Percentiles rank a stretch among this genome's conserved stretches.
Evolutionary conservation across 2,113 vertebrate species (phyloP).

Genomic region (Diglossa brunneiventris): DNA sequence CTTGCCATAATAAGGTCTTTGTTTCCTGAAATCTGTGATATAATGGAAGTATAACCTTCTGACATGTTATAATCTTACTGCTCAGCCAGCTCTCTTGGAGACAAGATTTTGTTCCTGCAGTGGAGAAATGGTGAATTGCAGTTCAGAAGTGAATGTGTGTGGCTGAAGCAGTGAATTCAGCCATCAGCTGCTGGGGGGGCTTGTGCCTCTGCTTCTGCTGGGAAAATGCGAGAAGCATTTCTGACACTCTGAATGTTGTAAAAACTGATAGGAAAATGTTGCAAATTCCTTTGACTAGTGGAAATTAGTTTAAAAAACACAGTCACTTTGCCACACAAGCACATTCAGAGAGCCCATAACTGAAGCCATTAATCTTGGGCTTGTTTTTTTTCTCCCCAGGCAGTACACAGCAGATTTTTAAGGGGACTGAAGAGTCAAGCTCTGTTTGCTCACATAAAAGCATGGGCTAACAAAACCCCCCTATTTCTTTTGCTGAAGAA

Average conservation of each 20-base stretch:
- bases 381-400: neutral
- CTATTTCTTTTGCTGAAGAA: neutral
- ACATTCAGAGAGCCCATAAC: neutral
- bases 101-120: neutral
- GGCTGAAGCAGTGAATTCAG: neutral
- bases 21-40: neutral
- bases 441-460: neutral
- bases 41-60: neutral
- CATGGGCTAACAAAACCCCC: neutral
- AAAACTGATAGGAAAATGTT: neutral
- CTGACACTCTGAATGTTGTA: neutral
- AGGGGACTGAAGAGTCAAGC: neutral
- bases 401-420: neutral
- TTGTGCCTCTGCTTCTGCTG: neutral
- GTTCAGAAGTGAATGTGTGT: neutral
- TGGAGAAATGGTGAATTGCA: neutral
- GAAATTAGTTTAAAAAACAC: neutral
- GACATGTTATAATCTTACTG: neutral
- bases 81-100: neutral
- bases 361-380: neutral
- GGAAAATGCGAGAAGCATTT: neutral
- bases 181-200: neutral
- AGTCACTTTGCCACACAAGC: neutral
- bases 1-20: neutral
- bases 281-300: neutral